Evolutionary conservation across 2,113 vertebrate species (phyloP).

Genomic region (Xiphorhynchus elegans): DNA sequence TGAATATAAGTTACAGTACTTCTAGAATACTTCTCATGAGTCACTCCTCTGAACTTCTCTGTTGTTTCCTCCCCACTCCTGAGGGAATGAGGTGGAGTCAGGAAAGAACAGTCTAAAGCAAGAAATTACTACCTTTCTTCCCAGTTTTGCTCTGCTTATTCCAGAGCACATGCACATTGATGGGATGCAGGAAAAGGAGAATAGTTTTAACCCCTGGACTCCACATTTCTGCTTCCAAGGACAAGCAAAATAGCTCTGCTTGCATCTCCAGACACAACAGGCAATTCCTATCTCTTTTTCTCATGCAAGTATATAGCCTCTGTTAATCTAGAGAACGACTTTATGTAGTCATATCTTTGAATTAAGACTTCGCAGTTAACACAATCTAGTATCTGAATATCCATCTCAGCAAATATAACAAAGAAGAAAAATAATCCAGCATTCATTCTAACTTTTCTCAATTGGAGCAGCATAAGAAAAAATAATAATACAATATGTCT

Average conservation of each 20-base stretch:
- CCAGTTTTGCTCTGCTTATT: neutral
- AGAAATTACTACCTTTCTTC: constrained; percentile 41
- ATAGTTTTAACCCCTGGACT: neutral
- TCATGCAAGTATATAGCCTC: neutral
- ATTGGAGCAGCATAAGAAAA: neutral
- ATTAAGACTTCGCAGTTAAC: neutral
- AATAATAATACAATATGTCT: neutral
- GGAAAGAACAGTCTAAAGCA: neutral
- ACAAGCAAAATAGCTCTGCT: neutral
- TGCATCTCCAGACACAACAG: neutral
- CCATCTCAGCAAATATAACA: neutral
- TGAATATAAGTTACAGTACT: neutral
- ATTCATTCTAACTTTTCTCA: neutral
- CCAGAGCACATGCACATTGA: neutral
- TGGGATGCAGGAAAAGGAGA: neutral
- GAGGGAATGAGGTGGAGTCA: constrained; percentile 52
- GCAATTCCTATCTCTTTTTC: neutral
- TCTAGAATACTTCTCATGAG: constrained; percentile 22
- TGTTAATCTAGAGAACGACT: neutral
- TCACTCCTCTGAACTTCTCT: constrained; percentile 32
- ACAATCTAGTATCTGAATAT: neutral
- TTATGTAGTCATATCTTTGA: neutral
- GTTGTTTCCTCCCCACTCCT: constrained; percentile 42
- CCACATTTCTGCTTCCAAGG: neutral
- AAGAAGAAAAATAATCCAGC: neutral